Conservation (phyloP, 1,140 invertebrate species). For the Rhopalosiphum padi region DNA sequence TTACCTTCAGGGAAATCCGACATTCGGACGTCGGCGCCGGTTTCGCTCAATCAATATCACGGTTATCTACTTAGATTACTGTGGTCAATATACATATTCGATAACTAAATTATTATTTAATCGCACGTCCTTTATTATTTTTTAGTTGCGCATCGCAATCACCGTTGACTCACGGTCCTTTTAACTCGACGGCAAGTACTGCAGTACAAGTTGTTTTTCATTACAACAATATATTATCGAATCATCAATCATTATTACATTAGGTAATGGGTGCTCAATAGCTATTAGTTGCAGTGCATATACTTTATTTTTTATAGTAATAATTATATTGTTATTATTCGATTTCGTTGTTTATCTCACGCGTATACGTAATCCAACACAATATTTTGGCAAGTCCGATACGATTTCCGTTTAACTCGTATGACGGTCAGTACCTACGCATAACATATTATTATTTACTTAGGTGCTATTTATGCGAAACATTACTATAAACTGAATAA, state of each 20-base stretch:
- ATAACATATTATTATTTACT: constrained; percentile 7
- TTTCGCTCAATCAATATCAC: background rate
- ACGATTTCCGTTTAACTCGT: background rate
- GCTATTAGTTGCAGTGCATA: background rate
- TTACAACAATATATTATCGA: background rate
- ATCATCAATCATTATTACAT: background rate
- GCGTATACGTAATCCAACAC: background rate
- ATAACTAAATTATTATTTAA: background rate
- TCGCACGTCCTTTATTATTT: background rate
- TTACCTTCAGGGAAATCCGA: background rate
- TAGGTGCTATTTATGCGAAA: background rate
- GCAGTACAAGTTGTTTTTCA: background rate
- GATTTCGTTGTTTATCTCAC: background rate
- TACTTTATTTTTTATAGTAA: background rate
- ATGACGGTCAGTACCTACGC: background rate
- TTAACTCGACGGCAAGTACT: background rate
- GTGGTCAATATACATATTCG: background rate
- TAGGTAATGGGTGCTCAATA: background rate
- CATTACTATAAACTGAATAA: background rate
- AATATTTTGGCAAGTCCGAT: background rate
- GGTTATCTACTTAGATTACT: background rate
- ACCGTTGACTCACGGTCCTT: background rate
- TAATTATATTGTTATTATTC: background rate
- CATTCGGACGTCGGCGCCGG: no score
- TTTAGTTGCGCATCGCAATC: background rate